Evolutionary conservation across 2,888 invertebrate species (phyloP), one percentile per base, ranked within the genome.

Genomic region (Lomographa bimaculata): DNA sequence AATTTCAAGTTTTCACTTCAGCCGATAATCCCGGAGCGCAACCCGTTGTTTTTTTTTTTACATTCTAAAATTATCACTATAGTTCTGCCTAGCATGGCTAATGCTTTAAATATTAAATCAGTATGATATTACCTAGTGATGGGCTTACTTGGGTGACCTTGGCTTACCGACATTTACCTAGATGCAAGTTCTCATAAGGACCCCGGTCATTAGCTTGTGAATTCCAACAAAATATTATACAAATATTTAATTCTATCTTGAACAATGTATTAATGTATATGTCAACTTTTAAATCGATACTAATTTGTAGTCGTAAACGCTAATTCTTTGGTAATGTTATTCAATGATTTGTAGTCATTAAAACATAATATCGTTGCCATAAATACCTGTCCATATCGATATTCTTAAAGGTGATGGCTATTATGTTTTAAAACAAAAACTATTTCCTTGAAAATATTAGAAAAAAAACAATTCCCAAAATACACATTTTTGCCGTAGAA

Each of bases 291-390:
- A 25, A 41, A 41, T 30, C 20, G 29, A 35, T 30, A 3, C 5
- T 21, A 24, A 41, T 41, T 41, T 34, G 34, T 34, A 34, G 28
- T 10, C 6, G 19, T 21, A 24, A 29, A 16, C 23, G 7, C 18
- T 20, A 21, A 41, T 20, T 29, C 29, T 8, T 25, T 41, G 20
- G 20, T 30, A 32, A 32, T 33, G 8, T 20, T 25, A 41, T 41
- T 34, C 35, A 29, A 8, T 41, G 35, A 41, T 41, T 41, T 41
- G 41, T 35, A 26, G 29, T 11, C 29, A 41, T 20, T 27, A 20
- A 29, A 33, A 33, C 28, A 23, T 19, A 21, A 34, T 24, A 8
- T 29, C 18, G 9, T 34, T 25, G 10, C 16, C 9, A 29, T 40
- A 28, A 41, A 41, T 41, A 40, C 23, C 8, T 28, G 28, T 25